A percentile compares a stretch with the other conserved stretches of the same genome.
phyloP scores from a whole-genome alignment of 1,140 invertebrate species.

The Zophobas atratus region DNA sequence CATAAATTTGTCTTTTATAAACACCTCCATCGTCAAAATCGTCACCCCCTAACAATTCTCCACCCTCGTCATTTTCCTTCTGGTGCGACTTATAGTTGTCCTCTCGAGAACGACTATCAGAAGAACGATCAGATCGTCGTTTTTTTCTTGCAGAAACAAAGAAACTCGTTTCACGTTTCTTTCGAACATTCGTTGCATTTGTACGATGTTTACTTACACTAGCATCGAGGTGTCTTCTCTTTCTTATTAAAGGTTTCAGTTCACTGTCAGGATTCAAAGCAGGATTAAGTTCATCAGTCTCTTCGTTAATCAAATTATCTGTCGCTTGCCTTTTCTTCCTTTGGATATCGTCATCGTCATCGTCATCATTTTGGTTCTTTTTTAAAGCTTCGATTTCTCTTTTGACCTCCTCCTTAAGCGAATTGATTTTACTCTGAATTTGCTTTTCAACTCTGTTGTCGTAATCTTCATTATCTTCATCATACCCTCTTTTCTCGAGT shows the following conservation, averaged over 20 bases:
- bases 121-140: not conserved
- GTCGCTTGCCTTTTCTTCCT: constrained; percentile 56
- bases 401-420: constrained; percentile 65
- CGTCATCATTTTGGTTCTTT: constrained; percentile 20
- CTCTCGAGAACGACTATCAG: not conserved
- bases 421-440: constrained; percentile 62
- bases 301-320: constrained; percentile 58
- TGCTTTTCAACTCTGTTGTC: constrained; percentile 59
- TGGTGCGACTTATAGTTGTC: not conserved
- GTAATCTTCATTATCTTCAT: constrained; percentile 46
- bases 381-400: constrained; percentile 61
- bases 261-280: constrained; percentile 52
- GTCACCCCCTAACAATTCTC: constrained; percentile 13
- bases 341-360: constrained; percentile 47
- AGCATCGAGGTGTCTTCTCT: constrained; percentile 39
- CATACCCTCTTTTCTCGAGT: constrained; percentile 24
- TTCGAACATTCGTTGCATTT: not conserved
- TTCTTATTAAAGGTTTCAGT: constrained; percentile 56
- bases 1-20: not conserved
- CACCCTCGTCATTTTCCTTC: constrained; percentile 5
- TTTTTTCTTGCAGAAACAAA: not conserved
- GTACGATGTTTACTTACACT: not conserved
- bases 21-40: constrained; percentile 3
- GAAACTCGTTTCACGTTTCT: not conserved
- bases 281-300: constrained; percentile 60